Evolutionary conservation across 2,797 vertebrate genomes (phyloP).

Genomic region (Catamblyrhynchus diadema): DNA sequence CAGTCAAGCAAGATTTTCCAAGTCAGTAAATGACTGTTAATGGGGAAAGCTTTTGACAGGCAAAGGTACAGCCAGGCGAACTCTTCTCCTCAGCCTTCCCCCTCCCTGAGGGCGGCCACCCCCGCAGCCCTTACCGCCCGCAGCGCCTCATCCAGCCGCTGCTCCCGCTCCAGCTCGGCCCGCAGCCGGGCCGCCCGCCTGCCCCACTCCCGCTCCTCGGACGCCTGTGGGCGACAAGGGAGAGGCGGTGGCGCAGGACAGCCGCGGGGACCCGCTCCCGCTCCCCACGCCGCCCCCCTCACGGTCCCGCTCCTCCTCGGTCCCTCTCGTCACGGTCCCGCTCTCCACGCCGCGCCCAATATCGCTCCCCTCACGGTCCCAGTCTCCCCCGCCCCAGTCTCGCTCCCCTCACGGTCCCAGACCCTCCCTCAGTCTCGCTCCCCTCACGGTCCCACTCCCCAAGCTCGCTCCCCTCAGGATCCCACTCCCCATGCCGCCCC

Average conservation of each 20-base stretch:
- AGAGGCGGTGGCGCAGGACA: background rate
- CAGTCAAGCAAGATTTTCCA: background rate
- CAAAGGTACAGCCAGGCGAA: background rate
- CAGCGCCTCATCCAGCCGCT: slow-evolving; percentile 76
- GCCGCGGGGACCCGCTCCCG: background rate
- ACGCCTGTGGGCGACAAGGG: background rate
- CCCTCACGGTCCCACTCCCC: background rate
- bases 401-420: background rate
- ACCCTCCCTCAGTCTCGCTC: no score
- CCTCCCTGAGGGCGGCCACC: no score
- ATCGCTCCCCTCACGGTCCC: background rate
- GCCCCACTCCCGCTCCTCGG: background rate
- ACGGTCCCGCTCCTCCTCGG: no score
- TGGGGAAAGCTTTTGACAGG: background rate
- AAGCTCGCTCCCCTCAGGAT: background rate
- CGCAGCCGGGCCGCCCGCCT: background rate
- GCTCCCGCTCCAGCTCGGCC: slow-evolving; percentile 80
- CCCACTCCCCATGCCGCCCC: accelerated
- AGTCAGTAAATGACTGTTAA: background rate
- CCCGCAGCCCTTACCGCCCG: background rate
- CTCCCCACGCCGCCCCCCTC: background rate
- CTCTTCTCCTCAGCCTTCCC: background rate
- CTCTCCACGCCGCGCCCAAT: background rate
- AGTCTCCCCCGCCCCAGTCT: accelerated
- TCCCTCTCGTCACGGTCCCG: accelerated